Conservation (phyloP, 2,888 invertebrate species). For the Stenchaetothrips biformis region DNA sequence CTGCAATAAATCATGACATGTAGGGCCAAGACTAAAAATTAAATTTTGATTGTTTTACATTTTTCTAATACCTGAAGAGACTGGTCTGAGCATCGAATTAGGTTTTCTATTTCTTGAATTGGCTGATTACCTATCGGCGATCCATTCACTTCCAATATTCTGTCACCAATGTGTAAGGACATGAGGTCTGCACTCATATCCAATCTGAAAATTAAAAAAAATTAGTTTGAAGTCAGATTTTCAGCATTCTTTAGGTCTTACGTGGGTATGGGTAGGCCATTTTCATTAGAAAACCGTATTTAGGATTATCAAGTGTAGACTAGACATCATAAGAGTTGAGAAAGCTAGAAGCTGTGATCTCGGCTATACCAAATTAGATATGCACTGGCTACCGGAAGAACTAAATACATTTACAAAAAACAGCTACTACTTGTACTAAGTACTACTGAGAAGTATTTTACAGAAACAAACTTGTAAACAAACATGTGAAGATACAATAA, state of each 20-base stretch:
- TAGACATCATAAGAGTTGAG: conserved; percentile 26
- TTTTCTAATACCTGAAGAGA: conserved; percentile 61
- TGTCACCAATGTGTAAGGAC: conserved; percentile 86
- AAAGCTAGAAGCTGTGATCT: conserved; percentile 26
- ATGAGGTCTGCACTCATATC: conserved; percentile 76
- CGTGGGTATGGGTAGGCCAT: conserved; percentile 49
- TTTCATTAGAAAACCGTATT: conserved; percentile 36
- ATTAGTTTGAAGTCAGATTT: not conserved
- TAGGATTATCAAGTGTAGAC: not conserved
- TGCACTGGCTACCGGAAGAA: too few species aligned
- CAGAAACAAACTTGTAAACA: not conserved
- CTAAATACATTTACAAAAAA: too few species aligned
- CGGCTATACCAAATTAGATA: too few species aligned
- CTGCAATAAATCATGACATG: conserved; percentile 46
- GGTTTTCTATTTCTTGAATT: conserved; percentile 70
- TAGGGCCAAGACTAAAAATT: conserved; percentile 20
- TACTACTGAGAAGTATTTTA: conserved; percentile 26
- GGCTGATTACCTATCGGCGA: conserved; percentile 76
- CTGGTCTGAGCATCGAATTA: conserved; percentile 65
- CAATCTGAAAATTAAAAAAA: conserved; percentile 54
- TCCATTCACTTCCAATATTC: conserved; percentile 89
- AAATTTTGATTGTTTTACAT: conserved; percentile 30
- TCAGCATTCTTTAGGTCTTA: not conserved
- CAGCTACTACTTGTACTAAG: too few species aligned
- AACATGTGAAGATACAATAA: not conserved